A percentile compares a stretch with the other conserved stretches of the same genome.
Conservation (phyloP, 2,888 invertebrate species). For the Blomia tropicalis region DNA sequence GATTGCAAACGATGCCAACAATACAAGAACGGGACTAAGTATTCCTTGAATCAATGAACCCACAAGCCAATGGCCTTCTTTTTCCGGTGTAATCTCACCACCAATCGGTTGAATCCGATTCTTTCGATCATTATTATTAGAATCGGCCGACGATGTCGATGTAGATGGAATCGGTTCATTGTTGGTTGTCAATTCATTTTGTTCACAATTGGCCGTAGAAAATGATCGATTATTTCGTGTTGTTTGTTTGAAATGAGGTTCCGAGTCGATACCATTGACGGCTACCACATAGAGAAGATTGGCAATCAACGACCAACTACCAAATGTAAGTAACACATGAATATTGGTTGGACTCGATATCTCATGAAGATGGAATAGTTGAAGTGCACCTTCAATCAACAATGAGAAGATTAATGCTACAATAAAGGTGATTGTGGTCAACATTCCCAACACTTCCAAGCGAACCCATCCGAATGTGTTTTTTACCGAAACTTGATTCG, state of each 20-base stretch:
- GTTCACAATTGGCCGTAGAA: conserved; percentile 11
- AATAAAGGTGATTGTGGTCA: conserved; percentile 49
- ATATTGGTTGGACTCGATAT: conserved; percentile 53
- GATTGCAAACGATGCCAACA: not conserved
- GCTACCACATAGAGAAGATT: conserved; percentile 16
- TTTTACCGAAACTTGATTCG: conserved; percentile 48
- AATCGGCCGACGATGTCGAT: not conserved
- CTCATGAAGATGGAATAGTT: conserved; percentile 31
- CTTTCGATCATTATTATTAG: not conserved
- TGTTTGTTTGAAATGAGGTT: not conserved
- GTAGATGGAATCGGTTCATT: not conserved
- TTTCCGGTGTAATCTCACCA: not conserved
- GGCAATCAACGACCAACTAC: conserved; percentile 46
- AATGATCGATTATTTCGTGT: conserved; percentile 9
- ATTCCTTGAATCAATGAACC: not conserved
- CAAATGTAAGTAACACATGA: conserved; percentile 54
- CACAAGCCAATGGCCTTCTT: not conserved
- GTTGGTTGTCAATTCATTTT: not conserved
- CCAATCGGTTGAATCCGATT: not conserved
- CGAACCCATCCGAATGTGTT: conserved; percentile 87
- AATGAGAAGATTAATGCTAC: conserved; percentile 66
- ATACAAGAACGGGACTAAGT: not conserved
- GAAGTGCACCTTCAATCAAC: conserved; percentile 59
- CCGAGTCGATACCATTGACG: conserved; percentile 12
- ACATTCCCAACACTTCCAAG: conserved; percentile 65